Conservation (phyloP, 2,797 vertebrate species). For the Mormyrus hasselquistii region DNA sequence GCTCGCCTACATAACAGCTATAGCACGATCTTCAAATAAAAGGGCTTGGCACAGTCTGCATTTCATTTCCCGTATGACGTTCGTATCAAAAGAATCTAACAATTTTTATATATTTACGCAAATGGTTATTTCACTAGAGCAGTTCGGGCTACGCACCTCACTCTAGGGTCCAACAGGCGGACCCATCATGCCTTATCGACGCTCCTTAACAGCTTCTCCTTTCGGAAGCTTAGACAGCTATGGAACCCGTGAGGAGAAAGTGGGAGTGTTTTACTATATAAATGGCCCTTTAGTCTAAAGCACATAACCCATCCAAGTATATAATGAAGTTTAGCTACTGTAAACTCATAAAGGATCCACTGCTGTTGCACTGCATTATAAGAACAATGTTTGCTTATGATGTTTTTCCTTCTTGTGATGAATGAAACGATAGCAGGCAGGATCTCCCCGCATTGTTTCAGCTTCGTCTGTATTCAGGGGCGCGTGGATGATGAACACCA, state of each 20-base stretch:
- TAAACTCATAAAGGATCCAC: neutral
- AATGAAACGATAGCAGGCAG: neutral
- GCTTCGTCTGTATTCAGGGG: neutral
- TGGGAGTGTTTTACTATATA: neutral
- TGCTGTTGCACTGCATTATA: neutral
- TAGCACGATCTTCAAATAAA: neutral
- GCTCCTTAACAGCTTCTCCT: neutral
- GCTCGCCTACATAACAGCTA: neutral
- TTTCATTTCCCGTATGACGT: neutral
- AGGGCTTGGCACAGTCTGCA: neutral
- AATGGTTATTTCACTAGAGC: neutral
- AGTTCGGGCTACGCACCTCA: neutral
- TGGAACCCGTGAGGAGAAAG: neutral
- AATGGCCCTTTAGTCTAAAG: neutral
- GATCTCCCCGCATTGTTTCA: neutral
- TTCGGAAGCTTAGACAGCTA: neutral
- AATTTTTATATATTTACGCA: neutral
- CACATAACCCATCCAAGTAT: neutral
- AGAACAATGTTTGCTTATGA: neutral
- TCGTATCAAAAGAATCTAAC: neutral
- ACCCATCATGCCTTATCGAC: neutral
- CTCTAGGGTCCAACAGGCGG: neutral
- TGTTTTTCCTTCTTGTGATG: neutral
- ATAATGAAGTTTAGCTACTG: neutral
- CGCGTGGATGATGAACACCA: neutral